Base-by-base conservation (phyloP, 2,888 invertebrate species). In the Alitta virens region DNA sequence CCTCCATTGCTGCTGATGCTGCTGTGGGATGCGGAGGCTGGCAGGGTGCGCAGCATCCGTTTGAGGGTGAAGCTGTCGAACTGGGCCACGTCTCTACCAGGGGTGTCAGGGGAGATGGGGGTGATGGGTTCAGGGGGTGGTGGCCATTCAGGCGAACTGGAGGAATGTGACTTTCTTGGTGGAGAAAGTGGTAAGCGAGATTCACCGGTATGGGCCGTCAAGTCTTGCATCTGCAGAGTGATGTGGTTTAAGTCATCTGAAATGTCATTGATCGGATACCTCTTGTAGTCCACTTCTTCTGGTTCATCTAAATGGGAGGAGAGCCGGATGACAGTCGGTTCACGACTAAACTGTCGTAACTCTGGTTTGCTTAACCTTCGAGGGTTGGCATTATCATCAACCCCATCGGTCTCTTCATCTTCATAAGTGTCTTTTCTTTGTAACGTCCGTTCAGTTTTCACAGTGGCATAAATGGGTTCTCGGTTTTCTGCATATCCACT, bases 1-100 rank as follows among this genome's bases (percentile, higher is more conserved):
- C 42, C 24, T 14, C 40, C 23, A 2, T 56, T 26, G 16, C 26
- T 23, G 27, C 53, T 40, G 16, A 21, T 23, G 27, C 53, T 40
- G 18, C 53, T 54, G 24, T 54, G 49, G 1, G 53, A 49, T 7
- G 54, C 51, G 43, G 62, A 56, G 16, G 61, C 70, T 25, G 94
- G 91, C 89, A 96, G 91, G 56, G 94, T 94, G 78, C 94, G 94
- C 73, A 96, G 86, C 92, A 96, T 94, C 69, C 92, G 88, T 82
- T 95, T 94, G 73, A 96, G 85, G 9, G 94, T 94, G 78, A 89
- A 90, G 76, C 90, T 90, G 82, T 92, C 92, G 83, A 89, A 82
- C 63, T 79, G 81, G 67, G 84, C 76, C 70, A 72, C 63, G 73
- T 76, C 49, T 33, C 33, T 33, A 74, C 75, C 61, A 74, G 69